These are phyloP conservation scores for Lithobates pipiens DNA, from an alignment of 2,797 vertebrate genomes.

Conservation along the genomic window DNA sequence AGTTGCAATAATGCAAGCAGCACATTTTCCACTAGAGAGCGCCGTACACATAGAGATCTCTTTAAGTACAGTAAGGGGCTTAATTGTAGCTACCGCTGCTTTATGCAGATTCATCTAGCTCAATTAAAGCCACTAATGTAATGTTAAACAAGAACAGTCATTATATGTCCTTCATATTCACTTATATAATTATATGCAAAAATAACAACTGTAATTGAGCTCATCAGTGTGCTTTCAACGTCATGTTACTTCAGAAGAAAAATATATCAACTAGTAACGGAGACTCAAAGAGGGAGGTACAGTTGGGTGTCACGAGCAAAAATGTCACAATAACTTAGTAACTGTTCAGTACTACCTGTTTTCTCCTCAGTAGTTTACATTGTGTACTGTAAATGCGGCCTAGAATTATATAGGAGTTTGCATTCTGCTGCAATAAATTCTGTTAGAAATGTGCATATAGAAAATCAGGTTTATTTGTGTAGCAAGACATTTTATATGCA, in stretches of 20 bases:
- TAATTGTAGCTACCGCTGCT: not conserved
- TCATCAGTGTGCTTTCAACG: slow-evolving; percentile 1
- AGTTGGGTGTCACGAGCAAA: not conserved
- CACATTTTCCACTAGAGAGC: slow-evolving; percentile 47
- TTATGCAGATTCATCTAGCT: slow-evolving; percentile 41
- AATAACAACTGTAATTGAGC: slow-evolving; percentile 45
- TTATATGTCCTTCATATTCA: slow-evolving; percentile 47
- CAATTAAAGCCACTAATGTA: slow-evolving; percentile 48
- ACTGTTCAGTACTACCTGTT: not conserved
- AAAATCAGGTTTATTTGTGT: too few species aligned
- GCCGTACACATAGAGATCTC: slow-evolving; percentile 16
- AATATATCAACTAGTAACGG: slow-evolving; percentile 18
- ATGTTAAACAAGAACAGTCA: slow-evolving; percentile 44
- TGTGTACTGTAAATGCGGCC: too few species aligned
- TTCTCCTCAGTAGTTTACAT: too few species aligned
- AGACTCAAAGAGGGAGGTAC: not conserved
- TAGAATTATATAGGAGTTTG: too few species aligned
- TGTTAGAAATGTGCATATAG: too few species aligned
- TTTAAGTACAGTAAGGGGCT: not conserved
- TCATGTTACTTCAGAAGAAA: slow-evolving; percentile 15
- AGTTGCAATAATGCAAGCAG: slow-evolving; percentile 1
- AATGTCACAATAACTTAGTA: not conserved
- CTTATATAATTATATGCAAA: slow-evolving; percentile 41
- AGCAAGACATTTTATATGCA: too few species aligned
- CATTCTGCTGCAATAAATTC: too few species aligned